Conservation (phyloP, 2,113 vertebrate species). For the Turnix velox region DNA sequence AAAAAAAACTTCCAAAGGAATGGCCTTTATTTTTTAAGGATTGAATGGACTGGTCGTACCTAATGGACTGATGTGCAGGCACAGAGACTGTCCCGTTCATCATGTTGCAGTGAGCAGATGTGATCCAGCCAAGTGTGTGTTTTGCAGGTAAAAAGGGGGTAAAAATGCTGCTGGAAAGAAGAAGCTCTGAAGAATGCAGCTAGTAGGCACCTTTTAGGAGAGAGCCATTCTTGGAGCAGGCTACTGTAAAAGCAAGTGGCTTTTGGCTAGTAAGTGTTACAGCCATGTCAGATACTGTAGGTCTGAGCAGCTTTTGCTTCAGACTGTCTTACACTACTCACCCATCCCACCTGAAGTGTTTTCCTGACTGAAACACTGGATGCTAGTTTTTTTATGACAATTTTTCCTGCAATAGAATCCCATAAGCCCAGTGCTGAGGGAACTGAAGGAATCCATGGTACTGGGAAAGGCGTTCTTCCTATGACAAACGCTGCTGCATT, state of each 20-base stretch:
- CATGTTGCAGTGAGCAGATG: background rate
- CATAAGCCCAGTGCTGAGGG: background rate
- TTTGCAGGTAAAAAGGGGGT: background rate
- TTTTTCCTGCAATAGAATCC: background rate
- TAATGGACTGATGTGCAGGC: background rate
- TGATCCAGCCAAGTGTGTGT: background rate
- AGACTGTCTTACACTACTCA: background rate
- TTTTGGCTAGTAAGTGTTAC: background rate
- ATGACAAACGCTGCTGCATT: rapidly evolving
- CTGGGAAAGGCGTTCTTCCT: background rate
- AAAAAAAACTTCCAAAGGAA: background rate
- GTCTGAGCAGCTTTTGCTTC: background rate
- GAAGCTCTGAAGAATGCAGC: background rate
- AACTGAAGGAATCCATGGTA: background rate
- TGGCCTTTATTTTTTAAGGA: background rate
- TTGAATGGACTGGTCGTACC: background rate
- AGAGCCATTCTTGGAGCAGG: background rate
- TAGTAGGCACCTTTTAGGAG: background rate
- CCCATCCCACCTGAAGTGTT: background rate
- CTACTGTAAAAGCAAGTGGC: background rate
- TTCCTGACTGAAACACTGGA: background rate
- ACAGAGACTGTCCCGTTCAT: rapidly evolving
- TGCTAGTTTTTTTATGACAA: background rate
- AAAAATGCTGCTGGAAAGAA: background rate
- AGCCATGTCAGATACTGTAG: background rate